A percentile compares a stretch with the other conserved stretches of the same genome.
Conservation (phyloP, 2,797 vertebrate genomes). For the Ctenosaura bakeri region DNA sequence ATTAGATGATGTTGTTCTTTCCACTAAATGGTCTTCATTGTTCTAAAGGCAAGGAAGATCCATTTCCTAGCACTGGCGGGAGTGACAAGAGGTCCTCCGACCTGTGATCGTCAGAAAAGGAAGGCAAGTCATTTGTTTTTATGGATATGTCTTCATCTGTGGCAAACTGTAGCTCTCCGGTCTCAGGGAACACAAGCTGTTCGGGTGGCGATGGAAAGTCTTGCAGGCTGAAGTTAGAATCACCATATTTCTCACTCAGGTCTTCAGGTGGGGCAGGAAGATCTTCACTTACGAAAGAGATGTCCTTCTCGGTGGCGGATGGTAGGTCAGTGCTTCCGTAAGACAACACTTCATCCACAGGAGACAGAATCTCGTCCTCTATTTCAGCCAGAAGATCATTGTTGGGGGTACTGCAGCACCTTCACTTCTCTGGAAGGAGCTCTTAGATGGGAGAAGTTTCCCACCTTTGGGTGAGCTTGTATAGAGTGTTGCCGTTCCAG, state of each 20-base stretch:
- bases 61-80: constrained; percentile 6
- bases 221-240: constrained; percentile 13
- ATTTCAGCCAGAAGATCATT: constrained; percentile 27
- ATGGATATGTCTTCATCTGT: constrained; percentile 72
- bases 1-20: not conserved
- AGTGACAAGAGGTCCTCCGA: constrained; percentile 51
- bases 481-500: not conserved
- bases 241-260: constrained; percentile 65
- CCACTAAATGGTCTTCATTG: not conserved
- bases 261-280: constrained; percentile 69
- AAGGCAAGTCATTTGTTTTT: constrained; percentile 67
- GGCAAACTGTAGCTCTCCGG: constrained; percentile 26
- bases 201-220: constrained; percentile 77
- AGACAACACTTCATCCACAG: constrained; percentile 79
- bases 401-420: not conserved
- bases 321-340: constrained; percentile 80
- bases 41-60: constrained; percentile 1
- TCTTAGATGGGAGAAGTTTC: constrained; percentile 18
- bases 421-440: not conserved
- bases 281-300: constrained; percentile 57
- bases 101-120: constrained; percentile 53
- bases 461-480: constrained; percentile 9
- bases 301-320: constrained; percentile 65
- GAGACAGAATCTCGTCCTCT: constrained; percentile 79
- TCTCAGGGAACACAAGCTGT: constrained; percentile 46